phyloP scores from a whole-genome alignment of 2,797 vertebrate genomes.

The Manis crassicaudata region DNA sequence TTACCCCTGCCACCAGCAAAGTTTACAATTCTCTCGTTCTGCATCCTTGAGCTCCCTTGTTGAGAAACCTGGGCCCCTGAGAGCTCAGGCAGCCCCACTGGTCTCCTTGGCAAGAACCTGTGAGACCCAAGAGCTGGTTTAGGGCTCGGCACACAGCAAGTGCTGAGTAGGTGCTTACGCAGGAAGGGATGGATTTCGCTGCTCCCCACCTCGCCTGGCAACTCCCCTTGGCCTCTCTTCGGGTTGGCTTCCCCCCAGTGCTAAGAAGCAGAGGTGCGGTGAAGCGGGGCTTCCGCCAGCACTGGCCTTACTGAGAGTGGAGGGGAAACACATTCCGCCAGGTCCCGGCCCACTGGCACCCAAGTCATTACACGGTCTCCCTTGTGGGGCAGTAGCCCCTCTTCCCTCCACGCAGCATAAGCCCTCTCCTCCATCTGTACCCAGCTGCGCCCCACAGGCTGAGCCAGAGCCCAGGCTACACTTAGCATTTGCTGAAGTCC shows the following conservation, averaged over 20 bases:
- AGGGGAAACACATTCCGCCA: not conserved
- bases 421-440: not conserved
- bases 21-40: not conserved
- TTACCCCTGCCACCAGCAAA: not conserved
- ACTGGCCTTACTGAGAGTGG: not conserved
- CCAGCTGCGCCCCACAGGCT: not conserved
- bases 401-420: not conserved
- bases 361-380: rapidly evolving
- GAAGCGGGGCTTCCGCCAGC: not conserved
- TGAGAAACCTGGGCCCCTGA: not conserved
- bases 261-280: not conserved
- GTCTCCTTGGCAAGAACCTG: not conserved
- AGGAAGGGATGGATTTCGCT: not conserved
- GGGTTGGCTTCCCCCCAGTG: not conserved
- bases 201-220: not conserved
- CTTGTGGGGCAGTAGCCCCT: rapidly evolving
- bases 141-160: not conserved
- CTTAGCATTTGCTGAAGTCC: not conserved
- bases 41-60: not conserved
- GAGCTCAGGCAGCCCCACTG: not conserved
- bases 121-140: not conserved
- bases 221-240: not conserved
- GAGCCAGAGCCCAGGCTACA: not conserved
- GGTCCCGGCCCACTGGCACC: not conserved
- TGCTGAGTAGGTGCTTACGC: not conserved